Percentiles rank a stretch among this genome's conserved stretches.
Conservation (phyloP, 2,888 invertebrate species). For the Anarsia innoxiella region DNA sequence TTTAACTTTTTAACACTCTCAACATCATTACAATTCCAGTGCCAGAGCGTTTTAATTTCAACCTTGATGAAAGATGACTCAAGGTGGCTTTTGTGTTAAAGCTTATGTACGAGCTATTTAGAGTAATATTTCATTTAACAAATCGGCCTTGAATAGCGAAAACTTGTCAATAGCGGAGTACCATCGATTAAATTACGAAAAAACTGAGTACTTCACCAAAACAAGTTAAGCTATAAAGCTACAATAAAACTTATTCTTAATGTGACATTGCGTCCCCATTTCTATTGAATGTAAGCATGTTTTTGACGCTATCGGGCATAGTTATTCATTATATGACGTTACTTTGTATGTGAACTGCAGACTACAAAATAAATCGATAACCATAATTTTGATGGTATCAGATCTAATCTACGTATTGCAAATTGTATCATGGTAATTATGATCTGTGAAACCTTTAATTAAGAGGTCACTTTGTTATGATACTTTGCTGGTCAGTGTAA, state of each 20-base stretch:
- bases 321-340: too few relatives aligned
- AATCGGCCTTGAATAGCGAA: neutral
- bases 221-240: slow-evolving; percentile 3
- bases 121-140: neutral
- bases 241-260: too few relatives aligned
- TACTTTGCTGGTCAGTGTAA: too few relatives aligned
- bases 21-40: too few relatives aligned
- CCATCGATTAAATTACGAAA: slow-evolving; percentile 8
- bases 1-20: too few relatives aligned
- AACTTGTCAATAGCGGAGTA: neutral
- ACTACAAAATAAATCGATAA: slow-evolving; percentile 10
- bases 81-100: slow-evolving; percentile 8
- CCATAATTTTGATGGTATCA: slow-evolving; percentile 13
- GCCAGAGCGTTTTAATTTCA: slow-evolving; percentile 3
- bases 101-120: neutral
- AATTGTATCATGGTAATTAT: neutral
- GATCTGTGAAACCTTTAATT: slow-evolving; percentile 3
- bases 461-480: slow-evolving; percentile 8
- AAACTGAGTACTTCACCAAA: slow-evolving; percentile 12
- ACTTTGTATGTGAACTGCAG: slow-evolving; percentile 8
- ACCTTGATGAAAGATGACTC: slow-evolving; percentile 7
- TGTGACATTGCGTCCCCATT: neutral
- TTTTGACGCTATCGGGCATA: slow-evolving; percentile 27
- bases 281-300: slow-evolving; percentile 22
- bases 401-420: slow-evolving; percentile 1